Evolutionary conservation across 2,113 vertebrate species (phyloP).

Genomic region (Zeus faber): DNA sequence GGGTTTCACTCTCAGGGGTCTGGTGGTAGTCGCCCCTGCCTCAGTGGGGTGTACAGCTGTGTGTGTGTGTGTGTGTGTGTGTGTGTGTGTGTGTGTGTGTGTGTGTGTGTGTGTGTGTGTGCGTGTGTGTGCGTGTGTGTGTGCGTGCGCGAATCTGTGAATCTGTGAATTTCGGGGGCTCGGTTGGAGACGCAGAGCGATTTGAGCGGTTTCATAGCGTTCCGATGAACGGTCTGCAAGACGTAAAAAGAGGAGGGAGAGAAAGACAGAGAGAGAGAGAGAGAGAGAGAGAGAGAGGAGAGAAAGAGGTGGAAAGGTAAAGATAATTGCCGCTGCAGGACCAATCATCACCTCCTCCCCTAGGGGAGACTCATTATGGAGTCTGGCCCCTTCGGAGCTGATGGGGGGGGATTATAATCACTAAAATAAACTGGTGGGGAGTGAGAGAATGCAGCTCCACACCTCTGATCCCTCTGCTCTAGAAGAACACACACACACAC

Average conservation of each 20-base stretch:
- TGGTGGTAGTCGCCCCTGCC: conserved; percentile 53
- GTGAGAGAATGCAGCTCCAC: conserved; percentile 64
- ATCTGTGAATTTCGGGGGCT: too few relatives aligned
- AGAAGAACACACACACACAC: conserved; percentile 14
- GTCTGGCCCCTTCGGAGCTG: conserved; percentile 54
- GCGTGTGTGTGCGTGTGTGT: background rate
- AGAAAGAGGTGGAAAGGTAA: conserved; percentile 10
- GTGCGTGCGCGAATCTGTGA: conserved; percentile 12
- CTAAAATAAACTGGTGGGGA: conserved; percentile 64
- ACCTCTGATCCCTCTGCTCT: conserved; percentile 25
- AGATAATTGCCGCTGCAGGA: conserved; percentile 59
- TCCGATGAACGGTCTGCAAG: conserved; percentile 1
- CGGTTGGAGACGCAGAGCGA: too few relatives aligned
- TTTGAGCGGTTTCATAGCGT: conserved; percentile 28
- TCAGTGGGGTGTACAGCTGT: conserved; percentile 16
- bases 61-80: conserved; percentile 3
- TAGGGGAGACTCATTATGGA: conserved; percentile 62
- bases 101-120: conserved; percentile 15
- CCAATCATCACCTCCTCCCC: conserved; percentile 62
- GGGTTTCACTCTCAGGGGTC: conserved; percentile 43
- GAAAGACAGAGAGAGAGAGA: background rate
- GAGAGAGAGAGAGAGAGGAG: background rate
- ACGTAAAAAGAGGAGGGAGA: background rate
- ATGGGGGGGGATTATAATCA: conserved; percentile 67
- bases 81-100: conserved; percentile 1